phyloP scores from a whole-genome alignment of 2,888 invertebrate species.

The Athalia rosae region DNA sequence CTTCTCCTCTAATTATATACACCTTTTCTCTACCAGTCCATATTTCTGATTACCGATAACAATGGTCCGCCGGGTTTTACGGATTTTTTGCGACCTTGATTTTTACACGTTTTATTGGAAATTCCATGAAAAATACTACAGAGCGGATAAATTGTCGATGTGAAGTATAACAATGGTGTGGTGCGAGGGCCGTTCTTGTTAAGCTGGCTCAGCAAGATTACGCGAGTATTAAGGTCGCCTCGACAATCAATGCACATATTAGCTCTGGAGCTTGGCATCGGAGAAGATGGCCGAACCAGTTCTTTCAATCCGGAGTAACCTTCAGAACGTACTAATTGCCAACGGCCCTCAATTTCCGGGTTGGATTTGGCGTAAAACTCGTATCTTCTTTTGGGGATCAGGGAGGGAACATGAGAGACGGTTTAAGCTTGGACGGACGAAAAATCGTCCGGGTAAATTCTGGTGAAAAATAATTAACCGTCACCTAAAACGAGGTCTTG shows the following conservation, averaged over 20 bases:
- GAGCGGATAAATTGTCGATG: conserved; percentile 30
- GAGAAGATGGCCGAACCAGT: conserved; percentile 42
- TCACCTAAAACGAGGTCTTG: neutral
- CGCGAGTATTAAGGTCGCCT: conserved; percentile 45
- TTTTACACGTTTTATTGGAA: conserved; percentile 3
- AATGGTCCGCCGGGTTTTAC: neutral
- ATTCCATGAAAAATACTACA: conserved; percentile 16
- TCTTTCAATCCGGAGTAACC: conserved; percentile 28
- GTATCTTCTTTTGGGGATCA: conserved; percentile 40
- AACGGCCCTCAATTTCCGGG: conserved; percentile 37
- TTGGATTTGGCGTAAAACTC: conserved; percentile 38
- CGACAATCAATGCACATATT: conserved; percentile 47
- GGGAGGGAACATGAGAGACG: neutral
- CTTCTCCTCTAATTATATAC: neutral
- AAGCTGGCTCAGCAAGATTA: conserved; percentile 47
- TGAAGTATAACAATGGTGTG: conserved; percentile 38
- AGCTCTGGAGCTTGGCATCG: conserved; percentile 37
- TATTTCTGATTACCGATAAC: conserved; percentile 1
- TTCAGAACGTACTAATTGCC: conserved; percentile 40
- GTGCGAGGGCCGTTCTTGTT: conserved; percentile 40
- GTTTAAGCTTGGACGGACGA: conserved; percentile 20
- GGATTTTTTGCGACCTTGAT: neutral
- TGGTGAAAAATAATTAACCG: conserved; percentile 9
- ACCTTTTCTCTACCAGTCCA: conserved; percentile 18
- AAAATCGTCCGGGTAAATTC: neutral